Conservation (phyloP, 2,888 invertebrate species). For the Limnephilus auricula region DNA sequence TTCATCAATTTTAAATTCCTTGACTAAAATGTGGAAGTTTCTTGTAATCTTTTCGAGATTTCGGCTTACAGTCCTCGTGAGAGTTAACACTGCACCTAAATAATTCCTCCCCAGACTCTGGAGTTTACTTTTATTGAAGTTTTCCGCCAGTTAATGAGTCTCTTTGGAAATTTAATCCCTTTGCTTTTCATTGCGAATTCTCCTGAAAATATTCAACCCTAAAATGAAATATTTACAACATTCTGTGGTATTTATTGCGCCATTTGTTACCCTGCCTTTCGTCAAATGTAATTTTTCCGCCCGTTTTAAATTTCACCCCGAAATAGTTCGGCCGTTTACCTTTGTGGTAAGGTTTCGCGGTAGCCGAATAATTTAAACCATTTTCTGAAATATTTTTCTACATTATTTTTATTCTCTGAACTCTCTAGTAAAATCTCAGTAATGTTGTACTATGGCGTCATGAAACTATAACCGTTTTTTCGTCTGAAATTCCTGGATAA, state of each 20-base stretch:
- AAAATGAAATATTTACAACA: conserved; percentile 7
- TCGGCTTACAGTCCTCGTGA: not conserved
- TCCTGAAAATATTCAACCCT: not conserved
- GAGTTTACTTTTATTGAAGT: conserved; percentile 17
- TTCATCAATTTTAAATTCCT: conserved; percentile 2
- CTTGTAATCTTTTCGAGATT: not conserved
- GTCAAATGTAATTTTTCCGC: not conserved
- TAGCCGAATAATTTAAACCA: not conserved
- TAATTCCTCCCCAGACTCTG: not conserved
- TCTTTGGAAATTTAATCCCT: conserved; percentile 14
- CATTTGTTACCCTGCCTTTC: not conserved
- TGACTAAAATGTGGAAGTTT: not conserved
- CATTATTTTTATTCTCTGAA: not conserved
- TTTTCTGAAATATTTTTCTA: not conserved
- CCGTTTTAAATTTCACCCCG: not conserved
- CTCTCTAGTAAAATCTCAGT: not conserved
- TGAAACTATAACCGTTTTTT: not conserved
- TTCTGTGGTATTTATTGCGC: not conserved
- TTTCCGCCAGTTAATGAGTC: not conserved
- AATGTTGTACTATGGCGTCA: not conserved
- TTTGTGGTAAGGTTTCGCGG: not conserved
- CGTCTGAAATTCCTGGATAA: not conserved
- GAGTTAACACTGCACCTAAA: not conserved
- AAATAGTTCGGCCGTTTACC: not conserved
- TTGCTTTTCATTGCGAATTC: not conserved